Evolutionary conservation across 2,113 vertebrate genomes (phyloP).

Genomic region (Oxygymnocypris stewartii): DNA sequence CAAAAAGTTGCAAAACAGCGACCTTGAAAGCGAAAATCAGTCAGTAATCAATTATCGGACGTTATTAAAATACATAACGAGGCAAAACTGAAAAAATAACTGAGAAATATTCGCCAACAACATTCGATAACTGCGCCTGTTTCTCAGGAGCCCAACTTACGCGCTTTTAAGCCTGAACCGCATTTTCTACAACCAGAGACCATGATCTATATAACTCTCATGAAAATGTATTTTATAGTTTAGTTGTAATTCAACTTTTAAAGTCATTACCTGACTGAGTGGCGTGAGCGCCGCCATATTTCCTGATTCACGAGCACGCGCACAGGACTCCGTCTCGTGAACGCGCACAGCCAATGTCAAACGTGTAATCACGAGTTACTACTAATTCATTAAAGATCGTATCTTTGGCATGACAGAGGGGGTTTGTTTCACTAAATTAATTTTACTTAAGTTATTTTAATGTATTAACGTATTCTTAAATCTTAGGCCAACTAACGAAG

Average conservation of each 20-base stretch:
- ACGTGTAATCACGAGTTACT: background rate
- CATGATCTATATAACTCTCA: background rate
- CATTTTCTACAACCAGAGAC: background rate
- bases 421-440: background rate
- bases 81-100: background rate
- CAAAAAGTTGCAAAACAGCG: slow-evolving; percentile 4
- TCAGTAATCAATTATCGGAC: background rate
- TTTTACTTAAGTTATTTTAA: background rate
- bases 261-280: slow-evolving; percentile 81
- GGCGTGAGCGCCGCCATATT: slow-evolving; percentile 93
- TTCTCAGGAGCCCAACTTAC: too few species aligned
- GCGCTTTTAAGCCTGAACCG: background rate
- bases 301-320: slow-evolving; percentile 71
- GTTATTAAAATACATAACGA: background rate
- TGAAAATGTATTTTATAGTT: background rate
- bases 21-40: too few species aligned
- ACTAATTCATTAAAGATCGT: background rate
- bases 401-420: background rate
- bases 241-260: slow-evolving; percentile 36
- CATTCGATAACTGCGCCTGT: background rate
- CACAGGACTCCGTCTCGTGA: slow-evolving; percentile 36
- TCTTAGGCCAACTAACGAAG: background rate
- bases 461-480: background rate
- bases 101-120: background rate
- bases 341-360: background rate